phyloP scores from a whole-genome alignment of 2,113 vertebrate species.

The Halichoeres trimaculatus region DNA sequence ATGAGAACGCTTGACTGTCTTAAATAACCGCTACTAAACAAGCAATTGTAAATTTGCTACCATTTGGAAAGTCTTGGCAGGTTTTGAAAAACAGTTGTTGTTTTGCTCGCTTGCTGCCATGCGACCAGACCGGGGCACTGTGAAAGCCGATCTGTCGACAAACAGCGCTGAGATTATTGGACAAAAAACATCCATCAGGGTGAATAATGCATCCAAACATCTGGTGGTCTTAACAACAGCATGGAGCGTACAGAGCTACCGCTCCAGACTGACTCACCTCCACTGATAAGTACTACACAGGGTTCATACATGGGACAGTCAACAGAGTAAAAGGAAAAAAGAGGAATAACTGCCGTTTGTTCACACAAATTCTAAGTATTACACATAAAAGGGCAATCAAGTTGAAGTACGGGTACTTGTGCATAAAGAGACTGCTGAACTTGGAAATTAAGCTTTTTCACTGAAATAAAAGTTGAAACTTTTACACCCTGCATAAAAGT shows the following conservation, averaged over 20 bases:
- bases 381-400: neutral
- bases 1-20: slow-evolving; percentile 32
- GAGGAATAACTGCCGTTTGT: neutral
- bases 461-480: neutral
- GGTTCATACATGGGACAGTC: neutral
- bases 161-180: slow-evolving; percentile 50
- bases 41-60: slow-evolving; percentile 30
- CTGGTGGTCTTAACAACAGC: slow-evolving; percentile 61
- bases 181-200: slow-evolving; percentile 59
- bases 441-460: neutral
- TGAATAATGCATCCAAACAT: slow-evolving; percentile 71
- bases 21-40: slow-evolving; percentile 10
- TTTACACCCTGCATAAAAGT: neutral
- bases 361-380: too few relatives aligned
- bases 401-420: neutral
- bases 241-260: slow-evolving; percentile 39
- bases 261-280: slow-evolving; percentile 32
- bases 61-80: slow-evolving; percentile 46
- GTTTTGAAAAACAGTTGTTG: slow-evolving; percentile 52
- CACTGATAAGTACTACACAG: neutral
- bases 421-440: neutral
- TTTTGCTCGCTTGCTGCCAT: slow-evolving; percentile 61
- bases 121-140: slow-evolving; percentile 23
- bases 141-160: slow-evolving; percentile 63
- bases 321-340: neutral